Conservation (phyloP, 2,797 vertebrate genomes). For the Scarus forsteni region DNA sequence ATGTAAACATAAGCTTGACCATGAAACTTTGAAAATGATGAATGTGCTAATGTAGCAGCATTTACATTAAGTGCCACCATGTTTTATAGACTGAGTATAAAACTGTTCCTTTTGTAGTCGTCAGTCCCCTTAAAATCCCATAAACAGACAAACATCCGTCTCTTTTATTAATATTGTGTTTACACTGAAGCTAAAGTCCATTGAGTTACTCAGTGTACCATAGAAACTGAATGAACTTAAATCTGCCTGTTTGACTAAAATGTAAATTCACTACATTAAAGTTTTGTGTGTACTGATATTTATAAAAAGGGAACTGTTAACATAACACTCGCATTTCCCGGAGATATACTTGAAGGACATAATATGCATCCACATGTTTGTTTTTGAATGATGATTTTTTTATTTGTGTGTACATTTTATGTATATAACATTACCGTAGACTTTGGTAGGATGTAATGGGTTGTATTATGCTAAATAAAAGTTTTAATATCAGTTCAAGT, state of each 20-base stretch:
- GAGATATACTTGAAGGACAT: constrained; percentile 62
- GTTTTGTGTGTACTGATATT: constrained; percentile 53
- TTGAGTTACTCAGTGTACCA: constrained; percentile 13
- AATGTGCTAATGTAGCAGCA: not conserved
- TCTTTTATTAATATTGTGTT: not conserved
- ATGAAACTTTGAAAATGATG: not conserved
- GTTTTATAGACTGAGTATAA: not conserved
- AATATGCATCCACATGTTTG: constrained; percentile 33
- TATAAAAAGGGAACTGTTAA: constrained; percentile 48
- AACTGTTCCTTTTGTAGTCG: not conserved
- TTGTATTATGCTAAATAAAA: constrained; percentile 49
- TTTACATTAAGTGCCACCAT: constrained; percentile 6
- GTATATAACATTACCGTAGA: constrained; percentile 42
- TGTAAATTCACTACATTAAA: constrained; percentile 58
- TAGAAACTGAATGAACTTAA: constrained; percentile 26
- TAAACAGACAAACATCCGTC: not conserved
- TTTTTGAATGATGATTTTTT: constrained; percentile 33
- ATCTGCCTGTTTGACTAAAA: constrained; percentile 32
- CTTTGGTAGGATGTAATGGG: constrained; percentile 16
- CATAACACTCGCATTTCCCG: constrained; percentile 46
- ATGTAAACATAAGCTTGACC: not conserved
- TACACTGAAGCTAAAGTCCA: not conserved
- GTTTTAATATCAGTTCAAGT: constrained; percentile 29
- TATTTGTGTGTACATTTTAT: constrained; percentile 24
- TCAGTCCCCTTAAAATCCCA: not conserved